Percentiles rank a stretch among this genome's conserved stretches.
These are phyloP conservation scores for Agonopterix heracliana DNA, from an alignment of 2,888 invertebrate genomes.

Conservation along the genomic window DNA sequence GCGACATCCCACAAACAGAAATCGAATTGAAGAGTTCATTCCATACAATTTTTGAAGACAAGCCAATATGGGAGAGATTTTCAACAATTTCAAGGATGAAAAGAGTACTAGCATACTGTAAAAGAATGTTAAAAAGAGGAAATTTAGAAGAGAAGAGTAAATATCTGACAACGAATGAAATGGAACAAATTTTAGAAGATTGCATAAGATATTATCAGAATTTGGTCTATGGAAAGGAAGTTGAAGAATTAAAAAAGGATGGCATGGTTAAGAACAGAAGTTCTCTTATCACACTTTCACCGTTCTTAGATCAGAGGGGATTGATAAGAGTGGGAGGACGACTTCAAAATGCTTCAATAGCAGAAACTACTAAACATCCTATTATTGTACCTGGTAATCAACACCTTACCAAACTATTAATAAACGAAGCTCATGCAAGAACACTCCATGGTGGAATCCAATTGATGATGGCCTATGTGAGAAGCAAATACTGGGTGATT, in stretches of 20 bases:
- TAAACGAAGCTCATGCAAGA: slow-evolving; percentile 1
- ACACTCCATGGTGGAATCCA: slow-evolving; percentile 7
- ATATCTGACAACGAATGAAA: not conserved
- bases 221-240: slow-evolving; percentile 5
- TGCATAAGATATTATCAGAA: not conserved
- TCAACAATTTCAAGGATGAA: slow-evolving; percentile 10
- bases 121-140: slow-evolving; percentile 9
- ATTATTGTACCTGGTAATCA: slow-evolving; percentile 3
- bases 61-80: slow-evolving; percentile 11
- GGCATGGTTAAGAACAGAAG: not conserved
- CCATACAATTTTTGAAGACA: not conserved
- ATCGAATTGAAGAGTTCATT: not conserved
- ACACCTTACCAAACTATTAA: not conserved
- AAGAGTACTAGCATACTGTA: slow-evolving; percentile 11
- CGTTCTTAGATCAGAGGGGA: slow-evolving; percentile 1
- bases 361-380: slow-evolving; percentile 5
- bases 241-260: not conserved
- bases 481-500: slow-evolving; percentile 10
- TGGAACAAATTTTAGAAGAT: not conserved
- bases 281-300: not conserved
- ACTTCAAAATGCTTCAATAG: slow-evolving; percentile 2
- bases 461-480: slow-evolving; percentile 8
- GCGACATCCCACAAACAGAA: not conserved
- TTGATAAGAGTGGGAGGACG: slow-evolving; percentile 8
- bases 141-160: slow-evolving; percentile 2